Evolutionary conservation across 2,888 invertebrate genomes (phyloP).

Genomic region (Malthinus seriepunctatus): DNA sequence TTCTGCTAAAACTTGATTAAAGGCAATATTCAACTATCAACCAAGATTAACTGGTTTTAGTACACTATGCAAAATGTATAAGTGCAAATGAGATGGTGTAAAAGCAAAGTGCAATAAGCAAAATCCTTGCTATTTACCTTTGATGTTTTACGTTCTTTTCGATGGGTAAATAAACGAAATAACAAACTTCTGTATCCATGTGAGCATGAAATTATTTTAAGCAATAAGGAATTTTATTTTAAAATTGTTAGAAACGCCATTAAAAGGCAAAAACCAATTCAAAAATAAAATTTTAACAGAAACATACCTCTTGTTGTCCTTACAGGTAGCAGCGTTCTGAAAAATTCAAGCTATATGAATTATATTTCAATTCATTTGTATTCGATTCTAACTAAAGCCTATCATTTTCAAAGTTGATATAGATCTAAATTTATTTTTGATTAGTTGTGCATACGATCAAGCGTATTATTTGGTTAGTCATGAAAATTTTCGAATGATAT

Average conservation of each 20-base stretch:
- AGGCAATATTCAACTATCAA: constrained; percentile 10
- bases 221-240: background rate
- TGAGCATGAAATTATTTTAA: constrained; percentile 39
- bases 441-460: background rate
- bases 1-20: background rate
- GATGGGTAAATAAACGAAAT: constrained; percentile 47
- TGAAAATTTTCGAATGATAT: background rate
- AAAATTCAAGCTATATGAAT: constrained; percentile 11
- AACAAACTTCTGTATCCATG: constrained; percentile 45
- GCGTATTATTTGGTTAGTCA: background rate
- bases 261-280: background rate
- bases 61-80: background rate
- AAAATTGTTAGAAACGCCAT: too few relatives aligned
- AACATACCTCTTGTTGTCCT: constrained; percentile 30
- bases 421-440: background rate
- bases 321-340: constrained; percentile 17
- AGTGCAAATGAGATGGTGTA: background rate
- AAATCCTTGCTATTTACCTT: constrained; percentile 40
- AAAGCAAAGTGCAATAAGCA: constrained; percentile 9
- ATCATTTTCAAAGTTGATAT: background rate
- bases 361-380: background rate
- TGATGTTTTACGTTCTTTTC: constrained; percentile 42
- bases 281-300: background rate
- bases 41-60: too few relatives aligned
- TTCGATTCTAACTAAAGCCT: background rate